phyloP scores from a whole-genome alignment of 2,113 vertebrate species.

The Myrmecobius fasciatus region DNA sequence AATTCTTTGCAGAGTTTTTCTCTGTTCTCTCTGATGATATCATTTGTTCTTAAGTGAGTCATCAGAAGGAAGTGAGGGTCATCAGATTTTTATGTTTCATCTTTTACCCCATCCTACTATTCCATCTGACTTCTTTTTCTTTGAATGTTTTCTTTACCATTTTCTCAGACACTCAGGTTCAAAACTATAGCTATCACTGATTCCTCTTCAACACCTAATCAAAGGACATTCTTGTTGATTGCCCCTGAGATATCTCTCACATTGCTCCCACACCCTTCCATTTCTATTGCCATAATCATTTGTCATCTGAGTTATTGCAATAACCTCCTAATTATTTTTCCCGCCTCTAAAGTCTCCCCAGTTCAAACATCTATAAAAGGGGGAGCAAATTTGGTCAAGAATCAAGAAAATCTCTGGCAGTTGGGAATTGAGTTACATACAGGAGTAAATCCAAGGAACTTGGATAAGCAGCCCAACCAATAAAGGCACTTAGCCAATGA shows the following conservation, averaged over 20 bases:
- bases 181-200: not conserved
- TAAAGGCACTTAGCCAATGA: not conserved
- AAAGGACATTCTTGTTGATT: not conserved
- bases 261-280: not conserved
- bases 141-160: not conserved
- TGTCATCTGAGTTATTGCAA: not conserved
- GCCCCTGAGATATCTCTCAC: not conserved
- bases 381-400: not conserved
- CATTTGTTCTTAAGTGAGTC: not conserved
- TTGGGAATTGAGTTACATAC: not conserved
- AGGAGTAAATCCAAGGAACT: not conserved
- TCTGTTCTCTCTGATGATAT: not conserved
- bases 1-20: not conserved
- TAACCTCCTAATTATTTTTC: not conserved
- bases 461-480: not conserved
- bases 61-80: not conserved
- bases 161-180: not conserved
- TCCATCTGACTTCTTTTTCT: not conserved
- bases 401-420: not conserved
- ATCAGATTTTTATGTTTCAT: not conserved
- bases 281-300: not conserved
- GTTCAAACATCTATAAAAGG: not conserved
- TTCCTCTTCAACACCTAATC: not conserved
- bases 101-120: not conserved
- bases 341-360: not conserved